Conservation (phyloP, 2,797 vertebrate genomes). For the Onychomys leucogaster region DNA sequence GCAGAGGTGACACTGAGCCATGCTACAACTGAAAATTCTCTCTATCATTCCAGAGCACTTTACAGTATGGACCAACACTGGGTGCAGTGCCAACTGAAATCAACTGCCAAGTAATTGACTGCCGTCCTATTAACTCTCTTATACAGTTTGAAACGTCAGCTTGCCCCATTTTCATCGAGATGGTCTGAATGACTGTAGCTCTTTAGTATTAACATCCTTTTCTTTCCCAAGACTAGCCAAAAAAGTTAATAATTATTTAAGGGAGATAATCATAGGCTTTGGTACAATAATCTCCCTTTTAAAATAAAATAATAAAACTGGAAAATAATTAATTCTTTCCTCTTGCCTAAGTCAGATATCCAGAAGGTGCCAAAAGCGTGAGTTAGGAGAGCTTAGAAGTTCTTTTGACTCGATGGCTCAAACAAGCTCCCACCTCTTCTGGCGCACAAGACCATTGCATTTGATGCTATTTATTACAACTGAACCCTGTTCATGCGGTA, state of each 20-base stretch:
- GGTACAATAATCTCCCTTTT: slow-evolving; percentile 31
- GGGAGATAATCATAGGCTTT: not conserved
- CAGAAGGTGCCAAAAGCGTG: not conserved
- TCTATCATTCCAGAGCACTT: not conserved
- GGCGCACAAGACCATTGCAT: not conserved
- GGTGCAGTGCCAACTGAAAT: not conserved
- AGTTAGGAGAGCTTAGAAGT: not conserved
- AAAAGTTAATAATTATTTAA: not conserved
- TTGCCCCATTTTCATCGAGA: not conserved
- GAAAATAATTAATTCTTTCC: slow-evolving; percentile 18
- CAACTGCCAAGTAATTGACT: not conserved
- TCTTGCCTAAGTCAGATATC: not conserved
- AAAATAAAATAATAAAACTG: slow-evolving; percentile 49
- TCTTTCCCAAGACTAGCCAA: not conserved
- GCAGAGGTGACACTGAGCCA: not conserved
- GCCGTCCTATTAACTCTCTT: not conserved
- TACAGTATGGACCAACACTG: not conserved
- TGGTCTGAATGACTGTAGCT: not conserved
- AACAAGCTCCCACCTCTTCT: not conserved
- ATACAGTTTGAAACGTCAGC: not conserved
- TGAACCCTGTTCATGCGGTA: not conserved
- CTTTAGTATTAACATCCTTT: not conserved
- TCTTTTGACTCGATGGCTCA: not conserved
- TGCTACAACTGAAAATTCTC: not conserved
- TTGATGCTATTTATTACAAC: not conserved